Conservation (phyloP, 2,888 invertebrate genomes). For the Apeira syringaria region DNA sequence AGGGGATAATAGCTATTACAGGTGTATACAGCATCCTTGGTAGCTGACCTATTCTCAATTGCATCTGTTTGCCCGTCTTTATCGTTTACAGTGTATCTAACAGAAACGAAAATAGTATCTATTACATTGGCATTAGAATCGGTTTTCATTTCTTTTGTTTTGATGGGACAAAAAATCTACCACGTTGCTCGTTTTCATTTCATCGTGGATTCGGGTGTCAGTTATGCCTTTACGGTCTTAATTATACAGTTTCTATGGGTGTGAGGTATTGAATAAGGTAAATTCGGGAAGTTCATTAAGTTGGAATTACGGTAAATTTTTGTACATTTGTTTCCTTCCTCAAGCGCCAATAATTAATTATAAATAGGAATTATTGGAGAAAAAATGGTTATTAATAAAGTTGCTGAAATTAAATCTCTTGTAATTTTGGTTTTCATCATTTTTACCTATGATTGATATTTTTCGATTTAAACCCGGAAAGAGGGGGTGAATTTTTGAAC, state of each 20-base stretch:
- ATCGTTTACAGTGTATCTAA: constrained; percentile 7
- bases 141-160: constrained; percentile 13
- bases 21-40: constrained; percentile 45
- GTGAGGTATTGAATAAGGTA: too few species aligned
- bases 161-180: constrained; percentile 11
- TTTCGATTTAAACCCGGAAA: too few species aligned
- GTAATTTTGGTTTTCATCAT: too few species aligned
- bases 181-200: constrained; percentile 13
- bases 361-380: too few species aligned
- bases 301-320: too few species aligned
- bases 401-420: too few species aligned
- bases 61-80: constrained; percentile 9
- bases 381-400: too few species aligned
- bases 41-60: constrained; percentile 25
- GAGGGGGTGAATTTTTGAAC: too few species aligned
- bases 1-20: constrained; percentile 52
- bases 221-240: constrained; percentile 6
- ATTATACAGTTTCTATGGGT: constrained; percentile 2
- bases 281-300: too few species aligned
- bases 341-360: too few species aligned
- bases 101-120: constrained; percentile 5
- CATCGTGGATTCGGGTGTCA: constrained; percentile 9
- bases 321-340: too few species aligned
- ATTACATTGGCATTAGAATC: constrained; percentile 14
- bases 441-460: too few species aligned